A percentile compares a stretch with the other conserved stretches of the same genome.
Evolutionary conservation across 92 coral and sea anemone species (phyloP).

Genomic region (Ricordea florida): DNA sequence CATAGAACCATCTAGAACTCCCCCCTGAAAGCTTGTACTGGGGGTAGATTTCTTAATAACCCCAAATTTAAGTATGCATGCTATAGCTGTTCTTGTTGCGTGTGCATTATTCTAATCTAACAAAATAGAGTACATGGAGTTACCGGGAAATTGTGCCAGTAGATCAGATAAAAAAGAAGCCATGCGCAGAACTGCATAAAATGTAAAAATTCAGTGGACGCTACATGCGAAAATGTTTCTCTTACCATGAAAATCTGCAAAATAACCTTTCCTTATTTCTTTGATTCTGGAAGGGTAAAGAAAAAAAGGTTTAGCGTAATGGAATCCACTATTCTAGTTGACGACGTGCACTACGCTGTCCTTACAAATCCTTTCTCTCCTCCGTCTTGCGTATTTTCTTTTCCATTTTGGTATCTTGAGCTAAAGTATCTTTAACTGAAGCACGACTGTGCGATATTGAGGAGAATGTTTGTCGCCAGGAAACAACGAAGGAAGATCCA

Average conservation of each 20-base stretch:
- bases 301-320: background rate
- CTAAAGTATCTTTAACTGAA: background rate
- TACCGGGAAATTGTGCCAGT: too few species aligned
- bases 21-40: too few species aligned
- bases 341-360: too few species aligned
- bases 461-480: too few species aligned
- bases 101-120: too few species aligned
- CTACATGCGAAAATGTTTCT: background rate
- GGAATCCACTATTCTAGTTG: background rate
- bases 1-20: too few species aligned
- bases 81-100: too few species aligned
- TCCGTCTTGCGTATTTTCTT: constrained; percentile 40
- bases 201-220: background rate
- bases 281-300: constrained; percentile 53
- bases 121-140: too few species aligned
- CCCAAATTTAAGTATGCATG: too few species aligned
- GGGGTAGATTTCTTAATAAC: too few species aligned
- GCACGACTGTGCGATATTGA: background rate
- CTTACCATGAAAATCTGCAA: constrained; percentile 94
- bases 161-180: background rate
- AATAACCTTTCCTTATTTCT: constrained; percentile 89
- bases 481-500: background rate
- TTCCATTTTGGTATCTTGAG: constrained; percentile 6
- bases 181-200: background rate
- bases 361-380: constrained; percentile 78